Evolutionary conservation across 2,113 vertebrate species (phyloP).

Genomic region (Xerus inauris): DNA sequence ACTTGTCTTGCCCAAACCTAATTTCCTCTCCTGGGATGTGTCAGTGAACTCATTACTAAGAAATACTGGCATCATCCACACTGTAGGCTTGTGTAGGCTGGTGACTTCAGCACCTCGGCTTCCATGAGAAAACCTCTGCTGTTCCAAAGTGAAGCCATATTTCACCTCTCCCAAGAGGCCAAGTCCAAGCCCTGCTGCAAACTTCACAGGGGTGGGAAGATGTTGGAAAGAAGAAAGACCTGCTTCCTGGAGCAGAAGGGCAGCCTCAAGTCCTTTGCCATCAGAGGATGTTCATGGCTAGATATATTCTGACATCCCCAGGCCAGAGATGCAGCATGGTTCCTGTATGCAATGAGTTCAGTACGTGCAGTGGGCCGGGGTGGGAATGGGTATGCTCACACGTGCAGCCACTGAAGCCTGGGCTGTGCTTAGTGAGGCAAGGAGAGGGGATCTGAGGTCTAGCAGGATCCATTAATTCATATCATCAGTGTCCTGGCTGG

Average conservation of each 20-base stretch:
- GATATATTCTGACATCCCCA: background rate
- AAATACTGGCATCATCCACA: background rate
- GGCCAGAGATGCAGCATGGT: background rate
- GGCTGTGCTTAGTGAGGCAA: background rate
- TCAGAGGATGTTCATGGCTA: fast-evolving
- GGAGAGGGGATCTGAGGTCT: background rate
- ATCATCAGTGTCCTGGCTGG: conserved; percentile 28
- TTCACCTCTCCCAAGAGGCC: background rate
- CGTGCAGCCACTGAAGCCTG: background rate
- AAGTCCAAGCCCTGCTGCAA: background rate
- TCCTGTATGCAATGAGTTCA: fast-evolving
- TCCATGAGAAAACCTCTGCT: background rate
- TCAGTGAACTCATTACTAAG: conserved; percentile 31
- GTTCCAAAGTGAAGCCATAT: background rate
- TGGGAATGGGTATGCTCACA: background rate
- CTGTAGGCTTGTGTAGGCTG: too few relatives aligned
- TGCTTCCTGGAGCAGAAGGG: background rate
- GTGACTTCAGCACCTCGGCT: background rate
- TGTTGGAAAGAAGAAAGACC: background rate
- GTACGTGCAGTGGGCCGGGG: background rate
- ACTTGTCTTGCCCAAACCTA: background rate
- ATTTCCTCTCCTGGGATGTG: conserved; percentile 16
- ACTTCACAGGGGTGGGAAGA: background rate
- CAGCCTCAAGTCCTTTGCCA: background rate
- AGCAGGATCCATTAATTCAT: conserved; percentile 14